phyloP scores from a whole-genome alignment of 2,797 vertebrate genomes.

The Telmatherina bonti region DNA sequence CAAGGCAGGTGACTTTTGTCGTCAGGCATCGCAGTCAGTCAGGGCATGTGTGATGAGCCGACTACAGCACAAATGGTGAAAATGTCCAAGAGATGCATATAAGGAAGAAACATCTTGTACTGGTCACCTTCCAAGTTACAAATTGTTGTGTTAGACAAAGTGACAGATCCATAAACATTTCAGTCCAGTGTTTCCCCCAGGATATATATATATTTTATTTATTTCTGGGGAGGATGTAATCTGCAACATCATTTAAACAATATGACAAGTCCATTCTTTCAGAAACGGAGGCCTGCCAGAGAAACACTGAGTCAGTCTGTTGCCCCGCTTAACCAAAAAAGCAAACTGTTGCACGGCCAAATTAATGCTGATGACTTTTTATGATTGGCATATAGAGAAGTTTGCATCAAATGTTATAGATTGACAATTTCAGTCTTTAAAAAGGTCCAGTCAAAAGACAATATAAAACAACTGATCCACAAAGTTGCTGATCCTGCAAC shows the following conservation, averaged over 20 bases:
- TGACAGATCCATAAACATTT: slow-evolving; percentile 63
- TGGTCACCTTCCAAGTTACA: slow-evolving; percentile 28
- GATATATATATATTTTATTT: slow-evolving; percentile 20
- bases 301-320: slow-evolving; percentile 51
- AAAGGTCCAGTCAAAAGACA: slow-evolving; percentile 50
- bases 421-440: slow-evolving; percentile 1
- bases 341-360: slow-evolving; percentile 43
- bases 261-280: slow-evolving; percentile 16
- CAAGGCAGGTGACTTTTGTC: slow-evolving; percentile 83
- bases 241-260: slow-evolving; percentile 54
- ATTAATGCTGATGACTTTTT: slow-evolving; percentile 69
- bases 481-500: slow-evolving; percentile 52
- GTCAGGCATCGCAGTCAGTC: slow-evolving; percentile 79
- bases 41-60: slow-evolving; percentile 71
- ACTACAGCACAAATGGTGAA: slow-evolving; percentile 72
- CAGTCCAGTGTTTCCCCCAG: slow-evolving; percentile 77
- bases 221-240: slow-evolving; percentile 60
- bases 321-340: slow-evolving; percentile 34
- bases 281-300: slow-evolving; percentile 29
- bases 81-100: slow-evolving; percentile 54
- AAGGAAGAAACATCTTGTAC: slow-evolving; percentile 45
- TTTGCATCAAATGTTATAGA: slow-evolving; percentile 35
- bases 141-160: slow-evolving; percentile 53
- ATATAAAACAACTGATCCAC: slow-evolving; percentile 59
- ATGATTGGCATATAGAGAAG: slow-evolving; percentile 62